Base-by-base conservation (phyloP, 2,888 invertebrate species). In the Masnerella sp. region DNA sequence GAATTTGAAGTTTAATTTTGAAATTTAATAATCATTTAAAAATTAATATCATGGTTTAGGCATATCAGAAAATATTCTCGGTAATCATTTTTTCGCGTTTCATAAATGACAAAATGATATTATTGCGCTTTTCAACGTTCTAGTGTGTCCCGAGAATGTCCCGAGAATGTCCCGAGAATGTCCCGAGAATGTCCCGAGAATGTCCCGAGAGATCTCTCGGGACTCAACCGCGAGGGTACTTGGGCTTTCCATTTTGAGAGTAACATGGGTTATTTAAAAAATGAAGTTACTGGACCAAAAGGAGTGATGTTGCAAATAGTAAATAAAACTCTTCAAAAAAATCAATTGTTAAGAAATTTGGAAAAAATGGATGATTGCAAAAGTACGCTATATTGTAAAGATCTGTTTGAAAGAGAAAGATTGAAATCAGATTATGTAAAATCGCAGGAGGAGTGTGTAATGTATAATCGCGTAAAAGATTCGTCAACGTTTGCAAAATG, bases 311-410 rank as follows among this genome's bases (percentile, higher is more conserved):
- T 40, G n/a, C 54, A 54, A 28, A 40, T 54, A 25, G 17, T 28
- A 2, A 38, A 40, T 25, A 54, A 38, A 15, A 54, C 40, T 14
- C 54, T 54, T 2, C 54, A 54, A 40, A 38, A 9, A 54, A 54
- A 38, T 54, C 38, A 38, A 17, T 40, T 54, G 9, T n/a, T 9
- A 36, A 4, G 7, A 12, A 14, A 14, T 8, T 36, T 36, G 8
- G 34, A 34, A n/a, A 52, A 52, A 22, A 20, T 30, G 9, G 36
- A 52, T 0, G 22, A 34, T 9, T 14, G 9, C 2, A 52, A 36
- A 2, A 36, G 20, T 36, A 38, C 11, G 22, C 9, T 30, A 9
- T 47, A n/a, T 47, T 47, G 36, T 36, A 36, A 36, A 36, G 14
- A 14, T 36, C 14, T 36, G 14, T 36, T 36, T 14, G 15, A 36